phyloP scores from a whole-genome alignment of 2,888 invertebrate genomes.

The Papilio gigon region DNA sequence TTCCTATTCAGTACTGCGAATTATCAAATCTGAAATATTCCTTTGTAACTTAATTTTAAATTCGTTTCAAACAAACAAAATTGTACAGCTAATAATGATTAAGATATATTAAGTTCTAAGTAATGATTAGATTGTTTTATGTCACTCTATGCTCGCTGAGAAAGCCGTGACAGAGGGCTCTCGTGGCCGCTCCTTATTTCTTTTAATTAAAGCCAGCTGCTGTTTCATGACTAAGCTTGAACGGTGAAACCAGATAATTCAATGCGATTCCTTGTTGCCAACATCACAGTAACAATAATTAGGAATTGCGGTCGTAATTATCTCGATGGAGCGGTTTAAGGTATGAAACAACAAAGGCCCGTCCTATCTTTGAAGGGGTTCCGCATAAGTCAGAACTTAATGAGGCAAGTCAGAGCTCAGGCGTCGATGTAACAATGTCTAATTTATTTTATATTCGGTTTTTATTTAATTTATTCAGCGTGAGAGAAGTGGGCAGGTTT shows the following conservation, averaged over 20 bases:
- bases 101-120: not conserved
- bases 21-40: not conserved
- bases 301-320: conserved; percentile 40
- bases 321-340: conserved; percentile 42
- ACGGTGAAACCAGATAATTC: conserved; percentile 32
- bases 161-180: not conserved
- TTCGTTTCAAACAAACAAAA: not conserved
- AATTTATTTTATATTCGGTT: conserved; percentile 77
- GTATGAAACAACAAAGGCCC: conserved; percentile 43
- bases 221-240: conserved; percentile 35
- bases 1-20: conserved; percentile 6
- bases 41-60: not conserved
- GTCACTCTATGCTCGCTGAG: conserved; percentile 2
- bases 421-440: conserved; percentile 55
- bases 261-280: conserved; percentile 30
- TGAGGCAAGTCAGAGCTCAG: conserved; percentile 57
- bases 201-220: conserved; percentile 28
- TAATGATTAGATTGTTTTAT: not conserved
- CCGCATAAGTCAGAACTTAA: conserved; percentile 63
- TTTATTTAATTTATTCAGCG: conserved; percentile 80
- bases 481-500: conserved; percentile 75
- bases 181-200: conserved; percentile 6
- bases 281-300: conserved; percentile 38
- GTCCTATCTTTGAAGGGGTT: conserved; percentile 48
- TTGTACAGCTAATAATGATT: not conserved